Base-by-base conservation (phyloP, 2,888 invertebrate species). In the Thereva nobilitata region DNA sequence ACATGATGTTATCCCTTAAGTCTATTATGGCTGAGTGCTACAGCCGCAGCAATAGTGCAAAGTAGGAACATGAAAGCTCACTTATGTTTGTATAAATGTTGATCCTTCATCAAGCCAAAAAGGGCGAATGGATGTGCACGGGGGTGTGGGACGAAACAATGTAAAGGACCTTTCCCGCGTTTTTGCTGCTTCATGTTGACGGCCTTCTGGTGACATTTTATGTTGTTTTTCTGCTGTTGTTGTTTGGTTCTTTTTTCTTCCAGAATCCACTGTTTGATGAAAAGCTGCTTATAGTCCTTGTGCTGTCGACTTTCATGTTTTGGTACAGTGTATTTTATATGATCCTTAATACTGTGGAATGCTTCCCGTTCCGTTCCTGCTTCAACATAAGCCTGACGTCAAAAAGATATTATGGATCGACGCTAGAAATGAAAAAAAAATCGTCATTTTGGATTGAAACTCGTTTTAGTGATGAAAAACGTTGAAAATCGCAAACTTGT, bases 21-120 rank as follows among this genome's bases (percentile, higher is more conserved):
- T 70, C 71, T 70, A 72, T 72, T 72, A 71, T 70, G 68, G 71
- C 68, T 71, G 70, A 70, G 71, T 68, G 68, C 67, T 70, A 67
- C 70, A 69, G 70, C 69, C 71, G 68, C 71, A 70, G 70, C 68
- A 66, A 68, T 70, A 66, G 69, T 68, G 69, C 67, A 68, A 68
- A 67, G 65, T 67, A 57, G 67, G 70, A 67, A 66, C 65, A 70
- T 68, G 61, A 69, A 70, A 68, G 69, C 59, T 44, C 9, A 8
- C 7, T 38, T 41, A 38, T 47, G 38, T 47, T 47, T 49, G 59
- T 49, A 38, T 12, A 45, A 56, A 56, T 49, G 59, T 47, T 47
- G 45, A 10, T n/a, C 55, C 37, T 59, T 49, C 59, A 47, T 45
- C 49, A 23, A 23, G 23, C 23, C 23, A 23, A 23, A 23, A 23